Evolutionary conservation across 2,797 vertebrate genomes (phyloP), one percentile per base, ranked within the genome.

Genomic region (Apodemus agrarius): DNA sequence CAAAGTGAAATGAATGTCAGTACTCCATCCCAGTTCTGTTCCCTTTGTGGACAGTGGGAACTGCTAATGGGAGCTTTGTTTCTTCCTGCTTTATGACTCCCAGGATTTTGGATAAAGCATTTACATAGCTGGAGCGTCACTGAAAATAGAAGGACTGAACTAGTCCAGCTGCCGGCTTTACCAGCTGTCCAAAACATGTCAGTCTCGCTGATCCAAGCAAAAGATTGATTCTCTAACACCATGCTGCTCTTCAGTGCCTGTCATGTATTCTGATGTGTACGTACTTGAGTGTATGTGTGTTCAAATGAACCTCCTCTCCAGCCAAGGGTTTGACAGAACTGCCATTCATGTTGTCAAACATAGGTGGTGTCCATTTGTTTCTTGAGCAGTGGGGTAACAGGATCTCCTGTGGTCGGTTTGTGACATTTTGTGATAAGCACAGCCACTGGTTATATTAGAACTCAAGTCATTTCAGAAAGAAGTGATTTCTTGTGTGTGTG

Each of bases 1-100:
- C 94, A 37, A 83, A 96, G 86, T 93, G 93, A 94, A 96, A 54
- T 54, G 93, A 59, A 82, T 95, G 92, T 96, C 95, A 78, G 52
- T 79, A 4, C n/a, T 91, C 84, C 46, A 46, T 94, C 94, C 54
- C 10, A 0, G 93, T 89, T 95, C 65, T 80, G 81, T 74, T 61
- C 81, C 59, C 37, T 46, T 81, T 46, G 0, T 34, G 12, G 86
- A 78, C 21, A 9, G 72, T 54, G 74, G 43, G 67, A 93, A 54
- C 82, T 88, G 93, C 89, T 91, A 76, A 95, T 89, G 75, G 74
- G 43, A 78, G 9, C 49, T 75, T 93, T 95, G 90, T 91, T 82
- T 74, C 95, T 94, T 91, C 14, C 88, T 94, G 37, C 83, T 96
- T 93, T 95, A 24, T 61, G 59, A 67, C 91, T 96, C 46, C 93